A percentile compares a stretch with the other conserved stretches of the same genome.
These are phyloP conservation scores for Nematostella vectensis DNA, from an alignment of 92 coral and sea anemone species.

Conservation along the genomic window DNA sequence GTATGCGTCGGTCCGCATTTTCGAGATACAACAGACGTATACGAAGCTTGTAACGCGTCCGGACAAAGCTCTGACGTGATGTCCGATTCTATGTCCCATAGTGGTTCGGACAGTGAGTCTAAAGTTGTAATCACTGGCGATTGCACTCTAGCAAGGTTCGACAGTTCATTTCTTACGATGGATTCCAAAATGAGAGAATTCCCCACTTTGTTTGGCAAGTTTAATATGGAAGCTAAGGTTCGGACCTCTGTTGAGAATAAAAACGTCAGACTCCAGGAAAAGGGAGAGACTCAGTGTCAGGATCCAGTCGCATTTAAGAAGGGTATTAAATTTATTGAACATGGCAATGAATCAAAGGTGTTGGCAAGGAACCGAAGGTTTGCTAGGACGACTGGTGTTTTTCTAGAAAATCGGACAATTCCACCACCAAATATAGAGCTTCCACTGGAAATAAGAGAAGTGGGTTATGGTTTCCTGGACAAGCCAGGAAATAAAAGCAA, in stretches of 20 bases:
- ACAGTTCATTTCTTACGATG: not conserved
- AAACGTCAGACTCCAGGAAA: not conserved
- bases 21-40: too few relatives aligned
- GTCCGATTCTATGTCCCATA: too few relatives aligned
- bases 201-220: constrained; percentile 4
- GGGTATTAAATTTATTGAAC: too few relatives aligned
- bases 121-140: not conserved
- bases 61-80: too few relatives aligned
- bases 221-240: not conserved
- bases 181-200: constrained; percentile 1
- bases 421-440: constrained; percentile 25
- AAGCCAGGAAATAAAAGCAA: too few relatives aligned
- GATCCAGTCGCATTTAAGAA: too few relatives aligned
- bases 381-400: not conserved
- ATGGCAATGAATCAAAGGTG: not conserved
- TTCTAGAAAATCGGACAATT: not conserved
- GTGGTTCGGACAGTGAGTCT: not conserved
- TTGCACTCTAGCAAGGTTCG: not conserved
- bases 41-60: too few relatives aligned
- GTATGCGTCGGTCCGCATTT: too few relatives aligned
- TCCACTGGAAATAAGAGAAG: constrained; percentile 16
- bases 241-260: not conserved
- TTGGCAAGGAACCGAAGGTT: not conserved
- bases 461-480: constrained; percentile 1
- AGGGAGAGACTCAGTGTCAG: not conserved